phyloP scores from a whole-genome alignment of 37 sponge, comb jelly and placozoan species.

The Chondrosia reniformis region DNA sequence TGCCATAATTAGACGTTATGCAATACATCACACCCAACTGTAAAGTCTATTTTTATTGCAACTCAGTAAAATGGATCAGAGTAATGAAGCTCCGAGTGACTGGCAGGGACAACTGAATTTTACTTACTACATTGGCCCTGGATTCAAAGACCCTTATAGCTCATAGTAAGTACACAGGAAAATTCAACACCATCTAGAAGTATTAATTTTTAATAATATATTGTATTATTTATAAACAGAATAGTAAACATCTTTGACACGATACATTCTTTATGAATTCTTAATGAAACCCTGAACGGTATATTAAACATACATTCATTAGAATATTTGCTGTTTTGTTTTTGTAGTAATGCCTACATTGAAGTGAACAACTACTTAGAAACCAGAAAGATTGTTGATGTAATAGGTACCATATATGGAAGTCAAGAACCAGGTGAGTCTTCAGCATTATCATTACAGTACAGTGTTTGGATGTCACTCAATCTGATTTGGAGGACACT shows the following conservation, averaged over 20 bases:
- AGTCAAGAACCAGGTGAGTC: slow-evolving; percentile 66
- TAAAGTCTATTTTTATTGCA: too few relatives aligned
- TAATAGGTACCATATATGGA: slow-evolving; percentile 85
- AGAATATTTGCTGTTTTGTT: too few relatives aligned
- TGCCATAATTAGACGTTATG: too few relatives aligned
- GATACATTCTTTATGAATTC: too few relatives aligned
- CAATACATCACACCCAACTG: too few relatives aligned
- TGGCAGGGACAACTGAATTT: slow-evolving; percentile 62
- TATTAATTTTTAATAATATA: too few relatives aligned
- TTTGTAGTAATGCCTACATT: slow-evolving; percentile 24
- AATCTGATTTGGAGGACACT: neutral
- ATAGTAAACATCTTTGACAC: too few relatives aligned
- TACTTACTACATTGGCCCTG: slow-evolving; percentile 56
- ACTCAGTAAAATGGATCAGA: neutral
- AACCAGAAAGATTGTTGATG: slow-evolving; percentile 58
- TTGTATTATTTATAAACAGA: neutral
- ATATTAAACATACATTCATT: too few relatives aligned
- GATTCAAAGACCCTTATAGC: slow-evolving; percentile 4
- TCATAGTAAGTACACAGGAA: neutral
- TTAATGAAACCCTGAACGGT: too few relatives aligned
- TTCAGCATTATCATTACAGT: neutral
- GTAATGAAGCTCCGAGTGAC: slow-evolving; percentile 22
- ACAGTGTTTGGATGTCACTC: neutral
- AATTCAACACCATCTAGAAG: too few relatives aligned
- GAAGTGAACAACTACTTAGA: slow-evolving; percentile 73